These are phyloP conservation scores for Drosophila neutralis DNA, from an alignment of 2,888 invertebrate genomes.

Conservation along the genomic window DNA sequence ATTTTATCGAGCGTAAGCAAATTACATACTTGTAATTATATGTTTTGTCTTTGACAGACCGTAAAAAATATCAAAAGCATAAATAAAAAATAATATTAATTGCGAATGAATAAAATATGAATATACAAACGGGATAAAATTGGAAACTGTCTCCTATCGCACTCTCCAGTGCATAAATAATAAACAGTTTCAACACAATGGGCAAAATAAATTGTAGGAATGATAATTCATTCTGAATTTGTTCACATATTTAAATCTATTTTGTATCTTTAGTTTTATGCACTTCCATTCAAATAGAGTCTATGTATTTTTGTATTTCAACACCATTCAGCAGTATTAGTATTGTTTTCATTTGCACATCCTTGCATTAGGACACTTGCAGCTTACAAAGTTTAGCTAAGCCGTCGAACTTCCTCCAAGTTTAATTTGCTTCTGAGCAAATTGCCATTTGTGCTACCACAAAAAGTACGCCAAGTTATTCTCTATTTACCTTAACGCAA, in stretches of 20 bases:
- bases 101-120: constrained; percentile 1
- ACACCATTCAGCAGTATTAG: not conserved
- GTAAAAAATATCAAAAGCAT: not conserved
- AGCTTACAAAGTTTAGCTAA: constrained; percentile 23
- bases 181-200: not conserved
- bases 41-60: not conserved
- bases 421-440: constrained; percentile 21
- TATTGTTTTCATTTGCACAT: not conserved
- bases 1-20: constrained; percentile 81
- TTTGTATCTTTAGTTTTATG: not conserved
- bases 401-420: constrained; percentile 8
- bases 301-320: not conserved
- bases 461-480: constrained; percentile 64
- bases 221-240: not conserved
- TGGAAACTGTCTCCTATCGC: not conserved
- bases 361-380: not conserved
- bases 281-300: not conserved
- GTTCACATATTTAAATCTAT: not conserved
- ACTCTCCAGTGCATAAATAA: not conserved
- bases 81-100: not conserved
- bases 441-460: constrained; percentile 49
- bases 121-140: not conserved
- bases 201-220: not conserved
- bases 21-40: constrained; percentile 41
- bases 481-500: constrained; percentile 71